Evolutionary conservation across 2,797 vertebrate genomes (phyloP).

Genomic region (Phrynocephalus guinanensis): DNA sequence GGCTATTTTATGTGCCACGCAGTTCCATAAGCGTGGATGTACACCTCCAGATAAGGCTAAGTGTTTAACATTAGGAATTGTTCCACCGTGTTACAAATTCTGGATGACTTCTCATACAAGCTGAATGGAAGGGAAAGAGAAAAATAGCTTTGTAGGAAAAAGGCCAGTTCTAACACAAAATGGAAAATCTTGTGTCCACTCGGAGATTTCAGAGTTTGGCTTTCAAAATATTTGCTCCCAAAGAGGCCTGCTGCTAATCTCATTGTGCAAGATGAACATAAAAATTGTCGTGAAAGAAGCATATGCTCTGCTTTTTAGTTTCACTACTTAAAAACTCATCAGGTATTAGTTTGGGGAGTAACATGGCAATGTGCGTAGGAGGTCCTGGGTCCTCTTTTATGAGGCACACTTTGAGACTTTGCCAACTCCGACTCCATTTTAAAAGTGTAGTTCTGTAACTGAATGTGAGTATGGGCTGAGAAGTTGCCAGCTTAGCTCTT

Average conservation of each 20-base stretch:
- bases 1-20: neutral
- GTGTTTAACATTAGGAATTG: conserved; percentile 11
- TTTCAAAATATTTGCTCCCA: neutral
- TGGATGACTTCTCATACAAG: neutral
- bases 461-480: no score
- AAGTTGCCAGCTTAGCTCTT: no score
- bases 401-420: neutral
- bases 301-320: neutral
- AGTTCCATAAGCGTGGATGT: neutral
- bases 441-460: neutral
- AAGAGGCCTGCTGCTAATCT: neutral
- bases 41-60: neutral
- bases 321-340: neutral
- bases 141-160: neutral
- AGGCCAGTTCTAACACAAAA: neutral
- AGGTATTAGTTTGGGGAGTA: neutral
- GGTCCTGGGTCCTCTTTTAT: neutral
- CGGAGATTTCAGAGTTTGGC: conserved; percentile 2
- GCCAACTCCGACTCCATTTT: neutral
- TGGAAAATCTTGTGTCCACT: neutral
- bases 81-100: neutral
- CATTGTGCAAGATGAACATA: neutral
- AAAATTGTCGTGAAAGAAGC: no score
- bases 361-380: neutral
- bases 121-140: neutral